Evolutionary conservation across 2,888 invertebrate species (phyloP).

Genomic region (Cerastoderma edule): DNA sequence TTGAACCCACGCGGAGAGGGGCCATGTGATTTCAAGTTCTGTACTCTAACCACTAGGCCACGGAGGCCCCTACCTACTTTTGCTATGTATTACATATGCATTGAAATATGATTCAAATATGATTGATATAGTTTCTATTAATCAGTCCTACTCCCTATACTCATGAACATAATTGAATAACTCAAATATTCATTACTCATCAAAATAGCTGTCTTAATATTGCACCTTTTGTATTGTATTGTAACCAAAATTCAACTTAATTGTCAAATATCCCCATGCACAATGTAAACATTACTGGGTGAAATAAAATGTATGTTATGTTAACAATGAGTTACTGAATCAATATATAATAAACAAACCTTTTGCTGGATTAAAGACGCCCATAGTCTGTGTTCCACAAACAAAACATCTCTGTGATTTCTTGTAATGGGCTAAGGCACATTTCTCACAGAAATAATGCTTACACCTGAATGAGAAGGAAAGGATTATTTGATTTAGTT

Average conservation of each 20-base stretch:
- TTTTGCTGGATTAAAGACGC: slow-evolving; percentile 97
- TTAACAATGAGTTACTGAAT: no score
- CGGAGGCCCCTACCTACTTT: no score
- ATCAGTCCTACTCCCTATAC: no score
- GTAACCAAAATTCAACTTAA: not conserved
- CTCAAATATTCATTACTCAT: not conserved
- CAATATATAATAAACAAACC: slow-evolving; percentile 79
- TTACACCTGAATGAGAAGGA: slow-evolving; percentile 90
- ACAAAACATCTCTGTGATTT: slow-evolving; percentile 96
- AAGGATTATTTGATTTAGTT: no score
- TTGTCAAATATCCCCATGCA: not conserved
- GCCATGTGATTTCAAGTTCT: no score
- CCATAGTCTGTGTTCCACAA: slow-evolving; percentile 95
- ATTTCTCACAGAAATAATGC: slow-evolving; percentile 99
- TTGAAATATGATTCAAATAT: no score
- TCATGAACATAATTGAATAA: not conserved
- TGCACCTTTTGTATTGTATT: not conserved
- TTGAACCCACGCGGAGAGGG: no score
- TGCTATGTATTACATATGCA: no score
- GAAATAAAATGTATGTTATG: no score
- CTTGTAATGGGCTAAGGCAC: slow-evolving; percentile 94
- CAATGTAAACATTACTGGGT: no score
- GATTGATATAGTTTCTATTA: no score
- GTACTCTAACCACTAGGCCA: no score
- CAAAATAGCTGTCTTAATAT: not conserved